Evolutionary conservation across 2,888 invertebrate species (phyloP), one percentile per base, ranked within the genome.

Genomic region (Meloe dianella): DNA sequence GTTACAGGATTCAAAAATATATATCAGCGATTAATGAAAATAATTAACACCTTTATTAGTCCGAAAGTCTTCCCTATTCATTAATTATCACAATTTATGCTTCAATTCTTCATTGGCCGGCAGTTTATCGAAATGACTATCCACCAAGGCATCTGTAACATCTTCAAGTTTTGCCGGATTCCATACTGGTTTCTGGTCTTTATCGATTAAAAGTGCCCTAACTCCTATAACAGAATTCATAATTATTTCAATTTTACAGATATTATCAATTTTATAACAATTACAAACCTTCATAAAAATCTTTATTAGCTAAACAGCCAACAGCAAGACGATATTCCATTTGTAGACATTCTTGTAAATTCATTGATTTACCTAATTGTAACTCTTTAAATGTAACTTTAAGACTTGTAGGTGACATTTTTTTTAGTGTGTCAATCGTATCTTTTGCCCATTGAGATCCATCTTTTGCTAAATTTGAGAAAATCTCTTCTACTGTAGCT

Each of bases 131-230:
- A 98, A 98, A 85, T 90, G 92, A 74, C 87, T 86, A 75, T 92
- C 88, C 0, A 98, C 89, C 73, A 90, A 89, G n/a, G 91, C 89
- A 38, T 91, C 88, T 0, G 90, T 89, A 0, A 96, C 95, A 35
- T 92, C 93, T 56, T 89, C 87, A 47, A 98, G 79, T 0, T 87
- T 88, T 54, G 87, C 83, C 1, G 97, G 98, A 67, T 92, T 90
- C 98, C 98, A 99, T 74, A 90, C 87, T 0, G 98, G 97, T 51
- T 88, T 92, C 80, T 95, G 92, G 84, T 97, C 97, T 84, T 97
- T 98, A 81, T 98, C 98, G 71, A 98, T 90, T 56, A 99, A 86
- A 2, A 95, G 83, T 0, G 95, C 95, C 69, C 95, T 87, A 0
- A 95, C 94, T 69, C 98, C 97, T 95, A 80, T 38, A 84, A 84